A percentile compares a stretch with the other conserved stretches of the same genome.
Conservation (phyloP, 2,113 vertebrate genomes). For the Larimichthys crocea region DNA sequence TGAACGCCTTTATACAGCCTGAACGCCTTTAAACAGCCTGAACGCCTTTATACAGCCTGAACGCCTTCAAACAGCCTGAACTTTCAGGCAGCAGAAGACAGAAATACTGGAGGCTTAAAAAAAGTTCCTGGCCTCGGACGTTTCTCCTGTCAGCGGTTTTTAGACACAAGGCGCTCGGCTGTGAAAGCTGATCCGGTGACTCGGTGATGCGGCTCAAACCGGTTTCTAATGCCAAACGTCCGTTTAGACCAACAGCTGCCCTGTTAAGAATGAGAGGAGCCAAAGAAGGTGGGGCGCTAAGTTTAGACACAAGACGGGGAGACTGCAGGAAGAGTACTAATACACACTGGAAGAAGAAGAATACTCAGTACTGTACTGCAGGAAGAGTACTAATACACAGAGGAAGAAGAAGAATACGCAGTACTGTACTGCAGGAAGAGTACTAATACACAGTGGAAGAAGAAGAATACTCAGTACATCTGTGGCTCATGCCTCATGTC, state of each 20-base stretch:
- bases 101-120: constrained; percentile 29
- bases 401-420: too few species aligned
- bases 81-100: constrained; percentile 15
- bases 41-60: too few species aligned
- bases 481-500: too few species aligned
- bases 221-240: constrained; percentile 56
- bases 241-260: constrained; percentile 70
- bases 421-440: too few species aligned
- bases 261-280: constrained; percentile 43
- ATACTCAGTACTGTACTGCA: too few species aligned
- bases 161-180: background rate
- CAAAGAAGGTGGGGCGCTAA: background rate
- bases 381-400: too few species aligned
- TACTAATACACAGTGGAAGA: too few species aligned
- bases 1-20: too few species aligned
- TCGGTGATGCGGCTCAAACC: constrained; percentile 60
- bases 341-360: too few species aligned
- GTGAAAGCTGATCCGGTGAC: constrained; percentile 44
- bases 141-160: constrained; percentile 33
- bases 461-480: too few species aligned
- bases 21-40: too few species aligned
- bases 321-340: background rate
- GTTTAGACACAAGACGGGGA: constrained; percentile 6
- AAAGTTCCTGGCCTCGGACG: background rate
- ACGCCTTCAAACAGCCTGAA: background rate